Conservation (phyloP, 2,113 vertebrate species). For the Bubo blakistoni region DNA sequence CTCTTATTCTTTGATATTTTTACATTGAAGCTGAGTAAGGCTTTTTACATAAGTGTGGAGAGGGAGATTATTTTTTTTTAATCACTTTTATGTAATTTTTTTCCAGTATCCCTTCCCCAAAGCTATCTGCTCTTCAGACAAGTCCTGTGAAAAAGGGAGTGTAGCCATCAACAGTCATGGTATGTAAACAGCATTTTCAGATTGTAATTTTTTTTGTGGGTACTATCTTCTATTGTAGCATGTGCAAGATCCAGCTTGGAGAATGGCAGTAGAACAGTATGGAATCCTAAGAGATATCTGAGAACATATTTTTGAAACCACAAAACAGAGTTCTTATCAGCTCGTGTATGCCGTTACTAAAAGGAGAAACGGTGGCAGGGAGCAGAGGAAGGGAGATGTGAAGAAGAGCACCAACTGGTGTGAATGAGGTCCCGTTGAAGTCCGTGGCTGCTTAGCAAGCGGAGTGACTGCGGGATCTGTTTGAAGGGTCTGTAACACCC, state of each 20-base stretch:
- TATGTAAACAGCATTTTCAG: conserved; percentile 28
- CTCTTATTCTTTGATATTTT: not conserved
- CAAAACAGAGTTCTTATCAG: not conserved
- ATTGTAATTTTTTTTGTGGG: not conserved
- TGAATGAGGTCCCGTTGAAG: not conserved
- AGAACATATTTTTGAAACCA: not conserved
- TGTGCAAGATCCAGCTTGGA: not conserved
- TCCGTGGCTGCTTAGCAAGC: not conserved
- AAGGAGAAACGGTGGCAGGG: not conserved
- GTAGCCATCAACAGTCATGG: conserved; percentile 76
- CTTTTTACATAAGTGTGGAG: not conserved
- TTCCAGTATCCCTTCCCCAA: conserved; percentile 53
- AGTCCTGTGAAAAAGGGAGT: conserved; percentile 70
- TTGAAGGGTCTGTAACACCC: not conserved
- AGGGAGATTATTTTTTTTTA: not conserved
- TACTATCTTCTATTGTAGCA: not conserved
- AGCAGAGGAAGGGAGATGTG: not conserved
- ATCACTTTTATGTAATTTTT: not conserved
- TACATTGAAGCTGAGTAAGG: not conserved
- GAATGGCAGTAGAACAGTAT: not conserved
- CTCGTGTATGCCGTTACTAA: not conserved
- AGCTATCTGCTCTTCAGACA: conserved; percentile 69
- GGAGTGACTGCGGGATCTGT: not conserved
- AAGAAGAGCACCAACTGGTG: not conserved
- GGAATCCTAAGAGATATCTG: not conserved